Evolutionary conservation across 2,797 vertebrate species (phyloP), one percentile per base, ranked within the genome.

Genomic region (Numenius phaeopus): DNA sequence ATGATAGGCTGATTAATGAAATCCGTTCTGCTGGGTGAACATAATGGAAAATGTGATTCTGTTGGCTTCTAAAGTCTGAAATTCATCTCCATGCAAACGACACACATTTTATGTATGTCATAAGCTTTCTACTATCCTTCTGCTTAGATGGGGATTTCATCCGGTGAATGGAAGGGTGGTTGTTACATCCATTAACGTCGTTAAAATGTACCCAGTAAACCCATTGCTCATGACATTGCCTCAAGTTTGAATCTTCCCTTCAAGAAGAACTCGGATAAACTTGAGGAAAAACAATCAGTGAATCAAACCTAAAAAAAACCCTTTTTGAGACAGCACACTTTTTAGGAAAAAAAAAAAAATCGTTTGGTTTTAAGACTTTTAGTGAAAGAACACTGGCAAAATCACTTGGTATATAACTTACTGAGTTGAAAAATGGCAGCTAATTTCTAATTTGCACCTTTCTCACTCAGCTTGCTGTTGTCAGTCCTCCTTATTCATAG

Each of bases 21-120:
- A 94, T 94, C 92, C 90, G 92, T 97, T 97, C 95, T 97, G 95
- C 94, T 94, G 92, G 94, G 59, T 96, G 97, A 97, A 58, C 96
- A 89, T 97, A 96, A 97, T 95, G 96, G 96, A 97, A 96, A 97
- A 97, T 96, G 96, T 87, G 97, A 97, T 96, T 92, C 97, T 88
- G 69, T 96, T 96, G 95, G 89, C 90, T 95, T 96, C 92, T 58
- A 76, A 92, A 95, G 92, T 85, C 92, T 96, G 92, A 96, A 96
- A 97, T 97, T 91, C 94, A 97, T 96, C 95, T 95, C 90, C 95
- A 83, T 96, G 94, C 94, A 95, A 94, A 94, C 83, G 93, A 96
- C 94, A 85, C 82, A 66, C 65, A 7, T 94, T 96, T 96, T 95
- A 95, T 95, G 92, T 78, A 87, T 97, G 94, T 94, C 94, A 79